Evolutionary conservation across 2,888 invertebrate species (phyloP).

Genomic region (Heterodera filipjevi): DNA sequence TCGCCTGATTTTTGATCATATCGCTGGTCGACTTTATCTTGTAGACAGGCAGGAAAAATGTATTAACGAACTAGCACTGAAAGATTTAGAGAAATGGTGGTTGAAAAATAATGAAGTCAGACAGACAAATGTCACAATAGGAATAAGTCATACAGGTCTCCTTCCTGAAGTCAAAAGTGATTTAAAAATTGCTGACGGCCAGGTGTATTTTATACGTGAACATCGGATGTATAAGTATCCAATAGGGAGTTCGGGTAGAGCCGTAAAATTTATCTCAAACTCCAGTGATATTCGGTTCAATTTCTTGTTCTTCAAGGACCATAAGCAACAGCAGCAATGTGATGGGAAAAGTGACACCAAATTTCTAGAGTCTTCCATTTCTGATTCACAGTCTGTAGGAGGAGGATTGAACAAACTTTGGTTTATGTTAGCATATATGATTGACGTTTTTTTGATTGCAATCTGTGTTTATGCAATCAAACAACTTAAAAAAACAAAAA

Average conservation of each 20-base stretch:
- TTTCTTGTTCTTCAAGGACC: background rate
- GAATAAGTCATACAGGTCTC: background rate
- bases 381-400: no score
- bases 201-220: background rate
- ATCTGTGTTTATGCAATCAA: background rate
- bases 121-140: background rate
- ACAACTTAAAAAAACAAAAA: background rate
- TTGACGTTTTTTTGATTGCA: background rate
- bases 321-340: no score
- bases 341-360: no score
- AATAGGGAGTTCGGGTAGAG: background rate
- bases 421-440: background rate
- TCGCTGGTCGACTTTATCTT: background rate
- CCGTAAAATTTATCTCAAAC: background rate
- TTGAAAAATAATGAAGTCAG: background rate
- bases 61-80: background rate
- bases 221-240: background rate
- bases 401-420: background rate
- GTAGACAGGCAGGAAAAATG: background rate
- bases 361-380: background rate
- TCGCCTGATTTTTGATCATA: background rate
- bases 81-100: background rate
- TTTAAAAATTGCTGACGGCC: background rate
- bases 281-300: background rate
- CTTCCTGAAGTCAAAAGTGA: background rate